Conservation (phyloP, 2,113 vertebrate species). For the Tetrao urogallus region DNA sequence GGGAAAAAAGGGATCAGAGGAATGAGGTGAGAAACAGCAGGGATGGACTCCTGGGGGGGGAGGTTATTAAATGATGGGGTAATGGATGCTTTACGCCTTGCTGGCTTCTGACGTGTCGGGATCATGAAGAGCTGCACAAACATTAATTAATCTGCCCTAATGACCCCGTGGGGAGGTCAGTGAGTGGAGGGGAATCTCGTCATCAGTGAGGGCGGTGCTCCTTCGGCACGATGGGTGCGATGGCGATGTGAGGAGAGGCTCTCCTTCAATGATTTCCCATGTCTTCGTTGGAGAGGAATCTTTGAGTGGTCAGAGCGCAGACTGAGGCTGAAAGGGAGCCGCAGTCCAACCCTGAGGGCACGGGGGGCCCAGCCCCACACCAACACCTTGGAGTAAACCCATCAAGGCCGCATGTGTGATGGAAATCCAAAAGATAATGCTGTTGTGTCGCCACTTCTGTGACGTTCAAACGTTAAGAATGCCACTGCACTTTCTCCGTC, state of each 20-base stretch:
- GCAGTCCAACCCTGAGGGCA: not conserved
- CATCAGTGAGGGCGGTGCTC: not conserved
- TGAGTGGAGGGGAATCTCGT: not conserved
- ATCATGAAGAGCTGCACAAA: not conserved
- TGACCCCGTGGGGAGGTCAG: conserved; percentile 15
- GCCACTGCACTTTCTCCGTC: not conserved
- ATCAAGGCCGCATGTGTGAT: not conserved
- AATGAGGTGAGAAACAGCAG: not conserved
- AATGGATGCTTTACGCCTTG: conserved; percentile 28
- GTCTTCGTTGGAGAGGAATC: not conserved
- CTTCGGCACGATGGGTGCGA: not conserved
- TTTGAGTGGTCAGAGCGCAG: not conserved
- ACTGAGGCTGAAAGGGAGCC: not conserved
- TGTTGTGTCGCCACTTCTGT: too few relatives aligned
- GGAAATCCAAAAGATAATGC: too few relatives aligned
- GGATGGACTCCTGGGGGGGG: not conserved
- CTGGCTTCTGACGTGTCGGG: not conserved
- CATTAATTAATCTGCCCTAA: conserved; percentile 25
- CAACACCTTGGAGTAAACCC: too few relatives aligned
- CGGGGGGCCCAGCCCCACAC: not conserved
- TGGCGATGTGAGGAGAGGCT: not conserved
- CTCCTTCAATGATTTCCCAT: not conserved
- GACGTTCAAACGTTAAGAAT: fast-evolving
- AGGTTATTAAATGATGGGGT: conserved; percentile 24
- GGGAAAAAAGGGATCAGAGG: not conserved